These are phyloP conservation scores for Drosophila saltans DNA, from an alignment of 1,140 invertebrate species.

Conservation along the genomic window DNA sequence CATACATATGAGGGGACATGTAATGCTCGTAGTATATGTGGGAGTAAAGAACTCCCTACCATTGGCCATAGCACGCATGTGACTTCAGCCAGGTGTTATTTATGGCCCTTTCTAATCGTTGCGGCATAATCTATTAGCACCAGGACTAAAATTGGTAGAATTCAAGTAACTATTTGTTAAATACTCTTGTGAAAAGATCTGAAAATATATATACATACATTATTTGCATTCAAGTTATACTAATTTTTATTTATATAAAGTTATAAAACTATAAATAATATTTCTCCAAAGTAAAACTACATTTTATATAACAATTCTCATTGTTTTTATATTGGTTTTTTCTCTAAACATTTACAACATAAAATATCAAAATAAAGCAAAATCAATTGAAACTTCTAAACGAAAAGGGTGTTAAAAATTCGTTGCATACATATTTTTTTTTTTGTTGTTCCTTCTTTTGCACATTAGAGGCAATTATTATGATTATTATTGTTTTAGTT, in stretches of 20 bases:
- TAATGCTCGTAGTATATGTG: constrained; percentile 21
- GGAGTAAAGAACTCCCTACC: constrained; percentile 9
- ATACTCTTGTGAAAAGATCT: neutral
- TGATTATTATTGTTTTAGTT: constrained; percentile 76
- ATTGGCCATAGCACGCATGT: constrained; percentile 59
- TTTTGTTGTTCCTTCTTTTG: constrained; percentile 46
- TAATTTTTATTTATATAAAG: too few species aligned
- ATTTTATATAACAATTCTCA: too few species aligned
- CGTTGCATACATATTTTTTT: neutral
- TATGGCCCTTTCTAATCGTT: constrained; percentile 80
- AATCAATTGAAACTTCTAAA: too few species aligned
- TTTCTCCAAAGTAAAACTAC: too few species aligned
- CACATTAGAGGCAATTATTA: constrained; percentile 74
- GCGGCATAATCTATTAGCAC: constrained; percentile 82
- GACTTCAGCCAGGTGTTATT: constrained; percentile 74
- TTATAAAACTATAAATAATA: too few species aligned
- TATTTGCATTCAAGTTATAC: too few species aligned
- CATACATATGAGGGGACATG: neutral
- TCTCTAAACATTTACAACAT: too few species aligned
- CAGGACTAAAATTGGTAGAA: constrained; percentile 15
- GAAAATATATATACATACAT: too few species aligned
- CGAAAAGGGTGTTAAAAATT: neutral
- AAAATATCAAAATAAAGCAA: too few species aligned
- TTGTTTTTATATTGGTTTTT: too few species aligned
- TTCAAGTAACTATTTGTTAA: neutral